Conservation (phyloP, 2,888 invertebrate genomes). For the Lasioglossum oenotherae region DNA sequence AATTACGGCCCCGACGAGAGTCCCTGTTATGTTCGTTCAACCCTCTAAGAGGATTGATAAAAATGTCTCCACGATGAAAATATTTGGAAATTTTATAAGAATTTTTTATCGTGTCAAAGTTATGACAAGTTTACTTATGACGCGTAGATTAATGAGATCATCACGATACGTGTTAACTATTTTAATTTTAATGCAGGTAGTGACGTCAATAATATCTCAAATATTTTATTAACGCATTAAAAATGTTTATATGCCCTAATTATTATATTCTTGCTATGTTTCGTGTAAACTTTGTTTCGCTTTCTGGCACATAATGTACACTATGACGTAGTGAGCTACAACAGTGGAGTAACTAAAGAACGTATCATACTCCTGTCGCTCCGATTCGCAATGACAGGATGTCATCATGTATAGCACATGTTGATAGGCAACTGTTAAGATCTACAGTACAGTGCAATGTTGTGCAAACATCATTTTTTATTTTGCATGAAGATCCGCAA, state of each 20-base stretch:
- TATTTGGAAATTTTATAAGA: not conserved
- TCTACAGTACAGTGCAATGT: not conserved
- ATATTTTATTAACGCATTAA: not conserved
- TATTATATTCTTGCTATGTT: not conserved
- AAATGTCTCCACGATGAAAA: not conserved
- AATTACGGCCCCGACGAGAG: too few relatives aligned
- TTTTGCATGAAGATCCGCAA: not conserved
- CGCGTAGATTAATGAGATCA: too few relatives aligned
- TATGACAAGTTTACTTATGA: not conserved
- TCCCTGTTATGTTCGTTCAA: too few relatives aligned
- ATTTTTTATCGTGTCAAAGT: not conserved
- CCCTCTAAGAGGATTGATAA: not conserved
- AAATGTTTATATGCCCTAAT: not conserved
- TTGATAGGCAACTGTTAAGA: too few relatives aligned
- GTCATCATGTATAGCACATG: not conserved
- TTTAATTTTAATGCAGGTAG: too few relatives aligned
- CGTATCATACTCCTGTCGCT: not conserved
- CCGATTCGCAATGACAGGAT: not conserved
- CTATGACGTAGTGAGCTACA: not conserved
- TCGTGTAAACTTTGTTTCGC: not conserved
- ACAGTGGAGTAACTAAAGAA: conserved; percentile 3
- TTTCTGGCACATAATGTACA: not conserved
- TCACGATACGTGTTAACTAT: too few relatives aligned
- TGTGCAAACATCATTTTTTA: not conserved
- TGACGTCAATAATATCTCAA: too few relatives aligned